These are phyloP conservation scores for Amyelois transitella DNA, from an alignment of 1,140 invertebrate species.

Conservation along the genomic window DNA sequence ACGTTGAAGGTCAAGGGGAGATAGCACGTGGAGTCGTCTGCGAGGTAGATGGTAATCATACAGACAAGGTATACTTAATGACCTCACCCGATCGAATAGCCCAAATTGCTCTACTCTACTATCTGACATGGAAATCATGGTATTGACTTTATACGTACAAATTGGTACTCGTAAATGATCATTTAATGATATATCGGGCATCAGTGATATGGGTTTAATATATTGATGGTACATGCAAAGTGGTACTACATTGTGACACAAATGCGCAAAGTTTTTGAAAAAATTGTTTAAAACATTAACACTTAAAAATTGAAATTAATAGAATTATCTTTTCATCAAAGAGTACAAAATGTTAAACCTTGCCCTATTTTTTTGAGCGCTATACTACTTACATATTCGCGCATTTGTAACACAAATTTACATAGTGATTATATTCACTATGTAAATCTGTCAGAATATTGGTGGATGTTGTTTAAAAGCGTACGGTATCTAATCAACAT, in stretches of 20 bases:
- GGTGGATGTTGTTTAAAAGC: no score
- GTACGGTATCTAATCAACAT: no score
- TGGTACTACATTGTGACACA: not conserved
- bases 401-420: no score
- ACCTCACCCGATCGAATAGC: conserved; percentile 11
- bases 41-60: conserved; percentile 23
- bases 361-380: no score
- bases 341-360: no score
- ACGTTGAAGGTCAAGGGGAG: conserved; percentile 48
- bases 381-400: no score
- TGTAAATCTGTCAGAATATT: no score
- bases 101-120: conserved; percentile 5
- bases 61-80: conserved; percentile 20
- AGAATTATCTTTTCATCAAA: no score
- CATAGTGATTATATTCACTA: no score
- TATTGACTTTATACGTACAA: not conserved
- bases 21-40: conserved; percentile 22
- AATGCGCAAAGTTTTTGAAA: not conserved
- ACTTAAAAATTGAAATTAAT: no score
- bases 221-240: conserved; percentile 1
- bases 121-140: not conserved
- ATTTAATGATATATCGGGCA: not conserved
- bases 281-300: no score
- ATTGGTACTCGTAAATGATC: not conserved
- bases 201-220: not conserved